Evolutionary conservation across 2,888 invertebrate species (phyloP), one percentile per base, ranked within the genome.

Genomic region (Idaea straminata): DNA sequence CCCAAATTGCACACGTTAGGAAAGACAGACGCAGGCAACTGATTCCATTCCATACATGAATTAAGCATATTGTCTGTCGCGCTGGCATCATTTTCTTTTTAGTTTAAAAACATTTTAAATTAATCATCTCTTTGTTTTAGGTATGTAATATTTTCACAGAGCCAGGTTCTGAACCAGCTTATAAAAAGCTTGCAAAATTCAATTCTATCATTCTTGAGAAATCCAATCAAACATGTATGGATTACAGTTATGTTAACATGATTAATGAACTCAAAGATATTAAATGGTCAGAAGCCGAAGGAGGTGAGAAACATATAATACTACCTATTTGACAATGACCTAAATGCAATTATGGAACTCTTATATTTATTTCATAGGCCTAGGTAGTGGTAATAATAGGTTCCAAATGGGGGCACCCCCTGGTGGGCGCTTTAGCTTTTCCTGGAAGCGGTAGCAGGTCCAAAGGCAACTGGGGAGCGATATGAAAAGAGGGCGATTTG

Each of bases 211-310:
- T 97, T 65, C 81, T 98, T 68, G 86, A 94, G 5, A 93, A 95
- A 5, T 92, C 94, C 15, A 94, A 95, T 16, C 93, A 96, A 79
- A 95, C 94, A 34, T 99, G 99, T 82, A 86, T 98, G 65, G 97
- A 98, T 84, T 97, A 96, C 80, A 96, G 94, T 73, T 99, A 98
- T 78, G 90, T 94, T 13, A 96, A 95, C 70, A 96, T 96, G 95
- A 94, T 98, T 57, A 84, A 93, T 0, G 94, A 95, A 60, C 86
- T 97, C 82, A 94, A 94, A 72, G 94, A 96, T 69, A 86, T 89
- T 1, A 93, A 94, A 4, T 98, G 96, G 96, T 88, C 94, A 13
- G 47, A 47, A 13, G 93, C 94, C 7, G 94, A 95, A 15, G 95
- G 95, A 84, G 96, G 96, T 91, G 85, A 79, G 77, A 70, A 61